Evolutionary conservation across 1,140 invertebrate genomes (phyloP), one percentile per base, ranked within the genome.

Genomic region (Dreissena polymorpha): DNA sequence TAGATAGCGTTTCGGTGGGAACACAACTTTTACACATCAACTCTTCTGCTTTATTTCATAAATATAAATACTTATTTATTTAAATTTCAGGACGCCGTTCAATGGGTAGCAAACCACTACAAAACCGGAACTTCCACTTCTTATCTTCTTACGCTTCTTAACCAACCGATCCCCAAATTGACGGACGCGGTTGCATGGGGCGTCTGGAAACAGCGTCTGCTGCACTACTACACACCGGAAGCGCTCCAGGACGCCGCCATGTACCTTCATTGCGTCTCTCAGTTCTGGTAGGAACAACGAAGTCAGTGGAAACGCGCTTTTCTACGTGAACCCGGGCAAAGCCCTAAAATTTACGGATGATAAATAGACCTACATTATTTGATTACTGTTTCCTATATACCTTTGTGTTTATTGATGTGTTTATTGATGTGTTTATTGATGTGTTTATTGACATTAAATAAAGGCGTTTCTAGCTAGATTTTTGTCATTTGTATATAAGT

Each of bases 151-250:
- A 89, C 89, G 6, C 84, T 90, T 16, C 86, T 90, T 3, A 86
- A 90, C 83, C 80, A 88, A 49, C 88, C 88, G 2, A 89, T 90
- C n/a, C 89, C 89, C 0, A 90, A 90, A 70, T 75, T 90, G 18
- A 69, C 69, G 16, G 88, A 90, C 53, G 88, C 89, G 13, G 57
- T 68, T 18, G 63, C 86, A 8, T 90, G 89, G 89, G 60, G 68
- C 0, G 83, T 89, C 13, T 90, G 89, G 89, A 88, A 87, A 55
- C 18, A 86, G 12, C 86, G 89, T 21, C 86, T 90, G 3, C 80
- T 90, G 5, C 88, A 90, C 63, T 90, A 90, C 75, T 90, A 90
- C 72, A 86, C 82, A 0, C 79, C 82, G 0, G 77, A 76, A 49
- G 88, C 89, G 3, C 72, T 90, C 25, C 50, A 27, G 27, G 89